Conservation (phyloP, 2,888 invertebrate genomes). For the Eretmocerus hayati region DNA sequence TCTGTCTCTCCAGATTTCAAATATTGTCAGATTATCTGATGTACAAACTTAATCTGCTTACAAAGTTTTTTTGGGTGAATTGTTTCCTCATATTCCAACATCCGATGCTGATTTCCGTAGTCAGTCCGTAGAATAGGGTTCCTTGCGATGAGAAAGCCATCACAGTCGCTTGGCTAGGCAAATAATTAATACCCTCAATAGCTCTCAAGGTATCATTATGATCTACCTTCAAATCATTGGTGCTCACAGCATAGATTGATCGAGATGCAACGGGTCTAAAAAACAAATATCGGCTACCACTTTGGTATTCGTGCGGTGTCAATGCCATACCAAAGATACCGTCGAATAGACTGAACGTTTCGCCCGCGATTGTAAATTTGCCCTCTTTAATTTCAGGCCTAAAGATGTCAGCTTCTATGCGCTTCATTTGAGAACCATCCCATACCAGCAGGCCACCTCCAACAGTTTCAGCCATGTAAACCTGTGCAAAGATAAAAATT, state of each 20-base stretch:
- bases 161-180: slow-evolving; percentile 24
- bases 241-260: slow-evolving; percentile 20
- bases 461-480: slow-evolving; percentile 27
- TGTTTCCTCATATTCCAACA: slow-evolving; percentile 40
- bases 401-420: slow-evolving; percentile 26
- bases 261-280: slow-evolving; percentile 30
- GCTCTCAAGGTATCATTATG: slow-evolving; percentile 15
- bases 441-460: slow-evolving; percentile 26
- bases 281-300: slow-evolving; percentile 19
- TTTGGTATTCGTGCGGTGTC: slow-evolving; percentile 43
- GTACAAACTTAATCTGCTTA: slow-evolving; percentile 5
- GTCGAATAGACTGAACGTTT: slow-evolving; percentile 60
- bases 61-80: slow-evolving; percentile 19
- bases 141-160: slow-evolving; percentile 27
- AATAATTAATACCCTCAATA: slow-evolving; percentile 15
- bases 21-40: too few relatives aligned
- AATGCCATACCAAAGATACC: slow-evolving; percentile 62
- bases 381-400: slow-evolving; percentile 16
- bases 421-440: slow-evolving; percentile 18
- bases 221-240: slow-evolving; percentile 15
- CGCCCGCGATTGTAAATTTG: slow-evolving; percentile 43
- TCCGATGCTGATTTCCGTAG: slow-evolving; percentile 37
- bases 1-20: too few relatives aligned
- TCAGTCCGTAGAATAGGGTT: slow-evolving; percentile 41
- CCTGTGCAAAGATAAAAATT: slow-evolving; percentile 10